Evolutionary conservation across 2,113 vertebrate species (phyloP).

Genomic region (Climacteris rufus): DNA sequence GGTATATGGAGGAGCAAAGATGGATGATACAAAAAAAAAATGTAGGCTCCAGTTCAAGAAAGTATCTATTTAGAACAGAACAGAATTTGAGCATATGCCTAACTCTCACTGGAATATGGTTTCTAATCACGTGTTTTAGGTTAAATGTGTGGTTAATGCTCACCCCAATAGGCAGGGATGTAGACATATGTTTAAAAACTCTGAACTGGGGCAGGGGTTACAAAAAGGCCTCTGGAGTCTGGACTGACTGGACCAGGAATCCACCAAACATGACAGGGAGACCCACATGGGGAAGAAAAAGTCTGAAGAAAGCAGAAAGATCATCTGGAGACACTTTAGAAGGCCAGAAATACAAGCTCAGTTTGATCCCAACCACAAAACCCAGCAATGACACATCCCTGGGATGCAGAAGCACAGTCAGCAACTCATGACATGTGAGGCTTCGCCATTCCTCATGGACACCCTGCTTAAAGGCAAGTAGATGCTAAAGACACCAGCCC

Average conservation of each 20-base stretch:
- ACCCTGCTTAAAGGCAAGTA: neutral
- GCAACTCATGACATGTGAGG: neutral
- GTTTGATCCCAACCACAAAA: neutral
- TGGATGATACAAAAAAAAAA: neutral
- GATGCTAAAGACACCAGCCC: neutral
- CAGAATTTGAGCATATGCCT: neutral
- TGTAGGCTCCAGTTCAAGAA: slow-evolving; percentile 14
- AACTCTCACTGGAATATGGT: slow-evolving; percentile 2
- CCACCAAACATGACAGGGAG: fast-evolving
- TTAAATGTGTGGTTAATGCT: neutral
- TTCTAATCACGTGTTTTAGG: slow-evolving; percentile 7
- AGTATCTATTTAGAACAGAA: slow-evolving; percentile 15
- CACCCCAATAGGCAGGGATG: neutral
- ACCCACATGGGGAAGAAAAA: neutral
- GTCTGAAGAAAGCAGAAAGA: neutral
- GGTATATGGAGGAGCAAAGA: neutral
- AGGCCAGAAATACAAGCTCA: neutral
- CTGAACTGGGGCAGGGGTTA: neutral
- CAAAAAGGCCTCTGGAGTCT: neutral
- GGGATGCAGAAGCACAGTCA: neutral
- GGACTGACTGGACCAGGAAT: neutral
- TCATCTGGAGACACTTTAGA: neutral
- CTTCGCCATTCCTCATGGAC: neutral
- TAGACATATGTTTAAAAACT: neutral
- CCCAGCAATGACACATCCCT: neutral